Percentiles rank a stretch among this genome's conserved stretches.
phyloP scores from a whole-genome alignment of 2,113 vertebrate genomes.

The Sander lucioperca region DNA sequence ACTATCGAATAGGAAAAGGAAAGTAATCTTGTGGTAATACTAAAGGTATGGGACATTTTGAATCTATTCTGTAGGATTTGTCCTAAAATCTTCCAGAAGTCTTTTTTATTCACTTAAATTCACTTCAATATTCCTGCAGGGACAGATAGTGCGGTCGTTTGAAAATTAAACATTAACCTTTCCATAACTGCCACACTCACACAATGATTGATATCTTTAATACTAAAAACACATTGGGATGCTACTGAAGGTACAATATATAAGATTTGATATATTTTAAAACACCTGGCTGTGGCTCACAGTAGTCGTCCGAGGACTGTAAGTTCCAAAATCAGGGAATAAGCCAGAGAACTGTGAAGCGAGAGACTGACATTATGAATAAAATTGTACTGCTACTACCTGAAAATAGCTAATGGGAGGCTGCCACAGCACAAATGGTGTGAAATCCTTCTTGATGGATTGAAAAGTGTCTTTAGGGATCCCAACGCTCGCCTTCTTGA shows the following conservation, averaged over 20 bases:
- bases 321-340: constrained; percentile 39
- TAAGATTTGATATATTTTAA: constrained; percentile 52
- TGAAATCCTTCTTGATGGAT: constrained; percentile 80
- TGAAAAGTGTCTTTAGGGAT: constrained; percentile 75
- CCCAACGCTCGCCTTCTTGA: constrained; percentile 59
- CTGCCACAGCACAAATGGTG: constrained; percentile 60
- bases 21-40: background rate
- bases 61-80: background rate
- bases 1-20: background rate
- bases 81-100: background rate
- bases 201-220: constrained; percentile 62
- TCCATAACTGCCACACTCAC: constrained; percentile 34
- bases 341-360: constrained; percentile 35
- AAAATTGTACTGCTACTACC: constrained; percentile 46
- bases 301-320: constrained; percentile 19
- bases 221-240: constrained; percentile 50
- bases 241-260: constrained; percentile 35
- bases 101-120: constrained; percentile 21
- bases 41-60: background rate
- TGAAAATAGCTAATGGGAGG: constrained; percentile 60
- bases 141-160: background rate
- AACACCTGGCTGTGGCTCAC: constrained; percentile 46
- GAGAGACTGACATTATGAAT: constrained; percentile 34
- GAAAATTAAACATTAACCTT: constrained; percentile 54
- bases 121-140: constrained; percentile 12